Percentiles rank a stretch among this genome's conserved stretches.
Conservation (phyloP, 1,140 invertebrate species). For the Plectrocnemia conspersa region DNA sequence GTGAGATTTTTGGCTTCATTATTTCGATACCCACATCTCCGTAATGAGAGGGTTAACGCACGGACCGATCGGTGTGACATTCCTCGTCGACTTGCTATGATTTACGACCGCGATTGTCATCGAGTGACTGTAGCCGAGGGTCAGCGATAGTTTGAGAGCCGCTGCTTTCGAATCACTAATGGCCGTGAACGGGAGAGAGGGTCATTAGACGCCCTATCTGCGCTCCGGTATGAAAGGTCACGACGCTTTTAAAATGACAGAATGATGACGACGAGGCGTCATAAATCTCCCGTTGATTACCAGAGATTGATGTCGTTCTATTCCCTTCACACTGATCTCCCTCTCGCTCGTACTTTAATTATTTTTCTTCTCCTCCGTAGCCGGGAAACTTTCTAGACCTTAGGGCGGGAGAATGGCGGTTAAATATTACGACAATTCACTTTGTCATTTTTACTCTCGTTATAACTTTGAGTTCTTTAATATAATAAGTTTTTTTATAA, state of each 20-base stretch:
- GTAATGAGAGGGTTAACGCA: no score
- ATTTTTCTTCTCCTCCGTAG: slow-evolving; percentile 23
- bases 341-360: slow-evolving; percentile 27
- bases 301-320: slow-evolving; percentile 25
- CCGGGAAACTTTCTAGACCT: neutral
- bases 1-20: no score
- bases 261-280: slow-evolving; percentile 21
- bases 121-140: no score
- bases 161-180: neutral
- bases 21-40: no score
- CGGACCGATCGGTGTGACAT: no score
- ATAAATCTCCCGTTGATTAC: slow-evolving; percentile 29
- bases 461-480: no score
- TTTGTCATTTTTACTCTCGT: no score
- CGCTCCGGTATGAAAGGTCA: slow-evolving; percentile 21
- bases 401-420: no score
- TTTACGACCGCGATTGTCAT: neutral
- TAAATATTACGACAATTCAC: no score
- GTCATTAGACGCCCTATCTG: slow-evolving; percentile 11
- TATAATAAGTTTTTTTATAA: no score
- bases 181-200: neutral
- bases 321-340: slow-evolving; percentile 8
- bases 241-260: slow-evolving; percentile 33
- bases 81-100: no score
- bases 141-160: neutral